Percentiles rank a stretch among this genome's conserved stretches.
Evolutionary conservation across 2,888 invertebrate species (phyloP).

Genomic region (Philaethria dido): DNA sequence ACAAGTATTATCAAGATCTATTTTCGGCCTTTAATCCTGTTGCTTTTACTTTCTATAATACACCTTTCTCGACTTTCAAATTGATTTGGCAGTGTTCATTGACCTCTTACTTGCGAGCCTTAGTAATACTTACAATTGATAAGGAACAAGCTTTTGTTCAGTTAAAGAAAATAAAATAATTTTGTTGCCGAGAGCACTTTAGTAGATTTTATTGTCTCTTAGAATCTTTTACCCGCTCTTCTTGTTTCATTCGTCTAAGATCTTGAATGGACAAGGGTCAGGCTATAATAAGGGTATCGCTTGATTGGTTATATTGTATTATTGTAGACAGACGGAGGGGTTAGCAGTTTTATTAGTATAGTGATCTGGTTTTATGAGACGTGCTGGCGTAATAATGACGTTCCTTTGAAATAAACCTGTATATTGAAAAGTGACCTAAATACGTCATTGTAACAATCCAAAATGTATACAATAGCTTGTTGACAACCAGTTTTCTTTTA

Average conservation of each 20-base stretch:
- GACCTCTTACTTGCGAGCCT: slow-evolving; percentile 30
- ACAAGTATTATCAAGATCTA: background rate
- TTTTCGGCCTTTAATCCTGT: slow-evolving; percentile 15
- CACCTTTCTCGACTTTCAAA: slow-evolving; percentile 22
- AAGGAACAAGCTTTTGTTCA: slow-evolving; percentile 48
- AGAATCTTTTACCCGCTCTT: slow-evolving; percentile 41
- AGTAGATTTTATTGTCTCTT: slow-evolving; percentile 45
- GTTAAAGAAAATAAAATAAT: slow-evolving; percentile 50
- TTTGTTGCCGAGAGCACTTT: slow-evolving; percentile 43
- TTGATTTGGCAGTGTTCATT: slow-evolving; percentile 33
- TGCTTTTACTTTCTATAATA: slow-evolving; percentile 22
- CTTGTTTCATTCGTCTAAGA: slow-evolving; percentile 42
- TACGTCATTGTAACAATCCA: background rate
- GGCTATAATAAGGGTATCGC: slow-evolving; percentile 54
- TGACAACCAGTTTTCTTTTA: background rate
- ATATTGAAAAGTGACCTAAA: slow-evolving; percentile 2
- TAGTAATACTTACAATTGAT: slow-evolving; percentile 58
- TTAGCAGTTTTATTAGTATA: slow-evolving; percentile 66
- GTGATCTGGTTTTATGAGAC: slow-evolving; percentile 71
- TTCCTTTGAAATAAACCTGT: slow-evolving; percentile 15
- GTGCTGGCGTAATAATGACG: slow-evolving; percentile 64
- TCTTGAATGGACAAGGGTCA: slow-evolving; percentile 55
- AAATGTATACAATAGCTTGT: background rate
- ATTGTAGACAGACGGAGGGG: slow-evolving; percentile 56
- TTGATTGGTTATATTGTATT: slow-evolving; percentile 60